Percentiles rank a stretch among this genome's conserved stretches.
phyloP scores from a whole-genome alignment of 2,113 vertebrate species.

The Uria aalge region DNA sequence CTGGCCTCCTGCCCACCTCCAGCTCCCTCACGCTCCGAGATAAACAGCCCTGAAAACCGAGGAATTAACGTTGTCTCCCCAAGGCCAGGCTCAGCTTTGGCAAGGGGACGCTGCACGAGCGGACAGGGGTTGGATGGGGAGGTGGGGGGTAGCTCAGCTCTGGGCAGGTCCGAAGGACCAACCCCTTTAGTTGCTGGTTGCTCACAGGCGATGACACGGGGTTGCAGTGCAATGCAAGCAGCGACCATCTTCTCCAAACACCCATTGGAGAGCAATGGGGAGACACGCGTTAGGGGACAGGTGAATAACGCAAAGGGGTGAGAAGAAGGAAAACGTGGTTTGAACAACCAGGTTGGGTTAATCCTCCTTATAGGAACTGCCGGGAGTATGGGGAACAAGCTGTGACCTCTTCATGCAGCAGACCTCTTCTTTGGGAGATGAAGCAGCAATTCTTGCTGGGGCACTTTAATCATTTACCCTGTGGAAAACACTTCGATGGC shows the following conservation, averaged over 20 bases:
- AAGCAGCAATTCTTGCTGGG: background rate
- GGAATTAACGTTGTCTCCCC: background rate
- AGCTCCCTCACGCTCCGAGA: background rate
- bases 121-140: background rate
- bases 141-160: background rate
- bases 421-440: background rate
- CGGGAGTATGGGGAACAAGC: background rate
- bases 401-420: background rate
- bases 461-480: no score
- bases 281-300: fast-evolving
- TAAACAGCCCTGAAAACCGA: background rate
- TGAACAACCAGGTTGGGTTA: background rate
- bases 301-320: background rate
- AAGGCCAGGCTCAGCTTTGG: background rate
- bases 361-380: background rate
- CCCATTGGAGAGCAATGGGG: background rate
- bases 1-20: background rate
- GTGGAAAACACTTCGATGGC: background rate
- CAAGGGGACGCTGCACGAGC: background rate
- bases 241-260: background rate
- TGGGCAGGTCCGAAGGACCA: background rate
- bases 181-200: background rate
- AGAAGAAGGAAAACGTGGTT: background rate
- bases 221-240: no score
- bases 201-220: background rate